A percentile compares a stretch with the other conserved stretches of the same genome.
Conservation (phyloP, 2,113 vertebrate genomes). For the Capricornis sumatraensis region DNA sequence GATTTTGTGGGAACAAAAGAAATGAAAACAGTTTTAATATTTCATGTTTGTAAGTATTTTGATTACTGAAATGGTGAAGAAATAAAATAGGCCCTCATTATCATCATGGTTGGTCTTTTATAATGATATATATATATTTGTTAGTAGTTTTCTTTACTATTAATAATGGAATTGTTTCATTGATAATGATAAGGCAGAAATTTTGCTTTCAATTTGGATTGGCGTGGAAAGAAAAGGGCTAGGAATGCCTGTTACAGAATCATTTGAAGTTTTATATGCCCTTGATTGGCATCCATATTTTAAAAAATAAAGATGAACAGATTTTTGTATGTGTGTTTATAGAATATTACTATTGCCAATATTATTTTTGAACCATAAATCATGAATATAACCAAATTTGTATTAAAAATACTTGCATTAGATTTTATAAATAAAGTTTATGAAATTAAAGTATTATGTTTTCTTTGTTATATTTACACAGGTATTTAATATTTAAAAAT, state of each 20-base stretch:
- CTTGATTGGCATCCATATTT: constrained; percentile 37
- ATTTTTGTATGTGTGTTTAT: neutral
- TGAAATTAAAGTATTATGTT: neutral
- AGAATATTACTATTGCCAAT: neutral
- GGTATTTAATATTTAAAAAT: constrained; percentile 32
- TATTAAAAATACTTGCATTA: neutral
- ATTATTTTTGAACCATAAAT: constrained; percentile 24
- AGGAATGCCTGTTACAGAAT: neutral
- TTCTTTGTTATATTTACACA: constrained; percentile 19
- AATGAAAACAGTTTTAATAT: neutral
- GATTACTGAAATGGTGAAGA: neutral
- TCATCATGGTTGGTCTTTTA: neutral
- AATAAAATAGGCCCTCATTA: neutral
- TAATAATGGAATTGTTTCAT: neutral
- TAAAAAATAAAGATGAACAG: constrained; percentile 7
- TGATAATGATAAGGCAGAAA: neutral
- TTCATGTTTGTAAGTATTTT: constrained; percentile 10
- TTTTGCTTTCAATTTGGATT: constrained; percentile 26
- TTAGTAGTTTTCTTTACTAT: neutral
- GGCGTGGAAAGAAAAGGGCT: neutral
- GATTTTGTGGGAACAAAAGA: constrained; percentile 11
- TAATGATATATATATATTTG: neutral
- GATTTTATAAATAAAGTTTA: constrained; percentile 13
- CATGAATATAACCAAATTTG: neutral
- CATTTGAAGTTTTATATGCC: neutral